Evolutionary conservation across 2,888 invertebrate species (phyloP), one percentile per base, ranked within the genome.

Genomic region (Xestia sexstrigata): DNA sequence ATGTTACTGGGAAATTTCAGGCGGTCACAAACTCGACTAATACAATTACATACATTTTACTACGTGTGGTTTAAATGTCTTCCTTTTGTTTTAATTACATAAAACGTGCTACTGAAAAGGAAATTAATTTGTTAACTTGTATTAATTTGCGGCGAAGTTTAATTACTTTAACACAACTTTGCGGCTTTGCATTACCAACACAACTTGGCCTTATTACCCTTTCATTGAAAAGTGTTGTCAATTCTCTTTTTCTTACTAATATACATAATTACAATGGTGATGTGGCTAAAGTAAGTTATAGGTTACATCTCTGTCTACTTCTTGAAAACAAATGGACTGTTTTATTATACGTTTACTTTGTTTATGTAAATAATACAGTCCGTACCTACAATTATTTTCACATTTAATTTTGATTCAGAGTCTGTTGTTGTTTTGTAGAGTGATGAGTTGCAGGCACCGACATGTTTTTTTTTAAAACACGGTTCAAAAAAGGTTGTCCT

Each of bases 91-190:
- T 62, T 62, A 49, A 39, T 60, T 26, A 60, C 7, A 39, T 5
- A 39, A n/a, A 5, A 39, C n/a, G 39, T 17, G 42, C 60, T 47
- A 13, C n/a, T 45, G 35, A 23, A 62, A 26, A 60, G 20, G 0
- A 26, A 65, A 30, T 65, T 4, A 1, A 35, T 35, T 35, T 74
- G 8, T 72, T 55, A 26, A 17, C 1, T n/a, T 45, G 20, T 45
- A 30, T 17, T 26, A 17, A 39, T 39, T 30, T 26, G 17, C 8
- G 17, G 47, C 23, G 9, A 73, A 73, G 15, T 20, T 3, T n/a
- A 55, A 72, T 45, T 35, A 45, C n/a, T 72, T n/a, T n/a, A 20
- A 8, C 20, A 20, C 55, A 45, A 72, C 73, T 58, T 74, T n/a
- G 20, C 8, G 39, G 69, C 6, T 69, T 69, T 8, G 23, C 20